phyloP scores from a whole-genome alignment of 2,797 vertebrate species.

The Poecile montanus region DNA sequence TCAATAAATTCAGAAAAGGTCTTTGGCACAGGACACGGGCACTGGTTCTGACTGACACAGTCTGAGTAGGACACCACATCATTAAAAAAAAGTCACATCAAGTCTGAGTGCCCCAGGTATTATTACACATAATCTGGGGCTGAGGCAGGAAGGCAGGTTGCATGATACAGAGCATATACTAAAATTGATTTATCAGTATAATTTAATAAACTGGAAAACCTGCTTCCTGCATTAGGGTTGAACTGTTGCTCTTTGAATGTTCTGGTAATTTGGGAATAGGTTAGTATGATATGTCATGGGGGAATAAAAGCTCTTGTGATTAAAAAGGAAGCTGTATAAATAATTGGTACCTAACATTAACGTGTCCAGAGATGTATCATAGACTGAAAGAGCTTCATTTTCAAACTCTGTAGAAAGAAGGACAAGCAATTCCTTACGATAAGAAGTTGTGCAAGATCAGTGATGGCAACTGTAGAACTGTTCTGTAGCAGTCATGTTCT shows the following conservation, averaged over 20 bases:
- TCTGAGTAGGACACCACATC: neutral
- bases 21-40: neutral
- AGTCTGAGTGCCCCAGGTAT: neutral
- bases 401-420: neutral
- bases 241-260: conserved; percentile 3
- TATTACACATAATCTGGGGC: neutral
- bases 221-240: neutral
- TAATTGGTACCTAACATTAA: neutral
- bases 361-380: neutral
- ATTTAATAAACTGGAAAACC: conserved; percentile 10
- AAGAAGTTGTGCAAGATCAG: neutral
- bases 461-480: neutral
- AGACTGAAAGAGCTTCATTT: neutral
- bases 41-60: neutral
- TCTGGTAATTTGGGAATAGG: conserved; percentile 1
- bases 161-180: neutral
- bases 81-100: neutral
- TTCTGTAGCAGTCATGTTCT: neutral
- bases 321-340: conserved; percentile 7
- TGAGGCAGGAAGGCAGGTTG: neutral
- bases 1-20: neutral
- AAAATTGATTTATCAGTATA: conserved; percentile 20
- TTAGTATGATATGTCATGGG: neutral
- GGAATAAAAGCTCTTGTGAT: conserved; percentile 3
- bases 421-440: neutral